These are phyloP conservation scores for Aphelinus certus DNA, from an alignment of 1,140 invertebrate genomes.

Conservation along the genomic window DNA sequence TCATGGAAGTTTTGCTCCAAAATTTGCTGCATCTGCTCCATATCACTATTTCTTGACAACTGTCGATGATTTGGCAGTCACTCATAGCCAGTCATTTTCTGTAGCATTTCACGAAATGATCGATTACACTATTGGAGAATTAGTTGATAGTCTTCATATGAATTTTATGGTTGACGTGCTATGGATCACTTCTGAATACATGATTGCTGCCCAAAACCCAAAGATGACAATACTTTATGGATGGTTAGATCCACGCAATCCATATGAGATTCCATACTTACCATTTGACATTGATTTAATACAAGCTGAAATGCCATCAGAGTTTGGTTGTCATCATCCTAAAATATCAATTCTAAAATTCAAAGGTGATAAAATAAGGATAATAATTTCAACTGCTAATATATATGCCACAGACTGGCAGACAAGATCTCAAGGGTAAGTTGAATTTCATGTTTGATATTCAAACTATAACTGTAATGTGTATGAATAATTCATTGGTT, in stretches of 20 bases:
- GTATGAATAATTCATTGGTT: neutral
- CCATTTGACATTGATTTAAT: slow-evolving; percentile 73
- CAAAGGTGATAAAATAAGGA: slow-evolving; percentile 80
- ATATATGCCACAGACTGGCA: slow-evolving; percentile 90
- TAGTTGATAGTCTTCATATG: slow-evolving; percentile 81
- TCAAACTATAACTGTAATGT: neutral
- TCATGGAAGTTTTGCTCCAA: slow-evolving; percentile 70
- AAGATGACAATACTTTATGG: slow-evolving; percentile 68
- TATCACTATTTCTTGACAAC: slow-evolving; percentile 85
- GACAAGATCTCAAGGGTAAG: slow-evolving; percentile 90
- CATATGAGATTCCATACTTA: slow-evolving; percentile 53
- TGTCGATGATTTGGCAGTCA: slow-evolving; percentile 70
- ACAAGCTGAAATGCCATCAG: slow-evolving; percentile 75
- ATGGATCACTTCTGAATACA: slow-evolving; percentile 85
- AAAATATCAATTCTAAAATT: slow-evolving; percentile 92
- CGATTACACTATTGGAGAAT: slow-evolving; percentile 77
- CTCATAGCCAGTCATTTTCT: slow-evolving; percentile 71
- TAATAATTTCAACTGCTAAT: slow-evolving; percentile 93
- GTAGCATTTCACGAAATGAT: slow-evolving; percentile 82
- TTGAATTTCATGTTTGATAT: slow-evolving; percentile 13
- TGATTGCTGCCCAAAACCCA: slow-evolving; percentile 74
- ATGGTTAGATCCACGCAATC: slow-evolving; percentile 71
- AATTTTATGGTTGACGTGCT: slow-evolving; percentile 93
- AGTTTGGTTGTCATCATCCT: slow-evolving; percentile 90
- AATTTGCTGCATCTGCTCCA: slow-evolving; percentile 74